Evolutionary conservation across 1,140 invertebrate species (phyloP), one percentile per base, ranked within the genome.

Genomic region (Drosophila teissieri): DNA sequence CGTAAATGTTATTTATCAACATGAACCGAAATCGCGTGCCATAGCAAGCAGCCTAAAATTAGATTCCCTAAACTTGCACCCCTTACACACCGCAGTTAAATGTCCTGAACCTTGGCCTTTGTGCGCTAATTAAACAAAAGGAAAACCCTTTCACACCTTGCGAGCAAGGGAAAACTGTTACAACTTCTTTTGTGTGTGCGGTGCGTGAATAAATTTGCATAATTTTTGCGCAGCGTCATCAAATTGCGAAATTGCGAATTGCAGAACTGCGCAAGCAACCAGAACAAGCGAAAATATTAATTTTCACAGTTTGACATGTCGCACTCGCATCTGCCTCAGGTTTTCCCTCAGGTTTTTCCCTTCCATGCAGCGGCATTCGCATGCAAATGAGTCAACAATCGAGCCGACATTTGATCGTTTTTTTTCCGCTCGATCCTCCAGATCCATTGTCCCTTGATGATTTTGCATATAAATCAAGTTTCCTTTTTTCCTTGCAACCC

Each of bases 371-470:
- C 17, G 62, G 45, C 74, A 88, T 88, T 88, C 65, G 63, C 74
- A 86, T 86, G 65, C 83, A 86, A 86, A 86, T 86, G 78, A 86
- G 83, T 58, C 70, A 86, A 86, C 82, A 86, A 86, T 88, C 82
- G 64, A 68, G 75, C 70, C 64, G 82, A 88, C 79, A 86, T 86
- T 86, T 86, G 82, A 86, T 86, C 83, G 82, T 88, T 85, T 84
- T 73, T 24, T 52, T 46, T 42, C 14, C 14, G 42, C 42, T 40
- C 67, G 77, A 78, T 79, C 77, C 58, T 65, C 44, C 49, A 19
- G 37, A 17, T 34, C 63, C 49, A 46, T 65, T 70, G 70, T 79
- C 60, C 76, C 27, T 56, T 58, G 54, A 69, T 54, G 65, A 68
- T 75, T 82, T 86, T 79, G 79, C 83, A 88, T 88, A 86, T 89